Conservation (phyloP, 2,888 invertebrate genomes). For the Eumerus sabulonum region DNA sequence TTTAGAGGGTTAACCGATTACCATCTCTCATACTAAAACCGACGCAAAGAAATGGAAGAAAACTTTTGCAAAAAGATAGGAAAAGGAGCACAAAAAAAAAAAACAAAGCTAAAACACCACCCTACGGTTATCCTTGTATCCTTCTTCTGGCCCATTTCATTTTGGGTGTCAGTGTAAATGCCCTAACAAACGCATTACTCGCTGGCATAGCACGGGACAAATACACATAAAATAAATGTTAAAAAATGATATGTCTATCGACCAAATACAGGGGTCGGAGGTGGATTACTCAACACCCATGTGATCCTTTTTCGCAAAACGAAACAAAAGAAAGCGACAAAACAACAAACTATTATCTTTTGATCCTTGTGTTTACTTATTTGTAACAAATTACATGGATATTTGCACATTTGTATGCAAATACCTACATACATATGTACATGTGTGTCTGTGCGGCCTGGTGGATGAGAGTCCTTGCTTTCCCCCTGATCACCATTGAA, state of each 20-base stretch:
- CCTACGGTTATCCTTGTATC: constrained; percentile 33
- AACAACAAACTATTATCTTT: constrained; percentile 66
- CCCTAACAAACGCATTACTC: constrained; percentile 58
- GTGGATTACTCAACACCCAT: constrained; percentile 46
- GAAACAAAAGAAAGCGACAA: constrained; percentile 21
- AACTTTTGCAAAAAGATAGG: constrained; percentile 30
- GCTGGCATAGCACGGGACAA: constrained; percentile 43
- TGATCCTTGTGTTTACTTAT: constrained; percentile 69
- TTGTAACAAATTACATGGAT: constrained; percentile 69
- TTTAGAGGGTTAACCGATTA: constrained; percentile 60
- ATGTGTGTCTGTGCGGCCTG: constrained; percentile 9
- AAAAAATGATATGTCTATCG: constrained; percentile 67
- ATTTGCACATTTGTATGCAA: constrained; percentile 69
- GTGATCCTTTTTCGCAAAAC: constrained; percentile 50
- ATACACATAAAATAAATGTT: constrained; percentile 65
- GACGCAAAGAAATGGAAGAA: constrained; percentile 19
- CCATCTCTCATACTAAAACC: constrained; percentile 41
- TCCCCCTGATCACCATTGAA: constrained; percentile 15
- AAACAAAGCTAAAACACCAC: too few relatives aligned
- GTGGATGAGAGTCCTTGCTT: constrained; percentile 15
- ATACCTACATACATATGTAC: too few relatives aligned
- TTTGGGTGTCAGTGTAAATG: constrained; percentile 26
- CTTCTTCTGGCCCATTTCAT: constrained; percentile 67
- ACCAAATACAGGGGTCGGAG: constrained; percentile 9
- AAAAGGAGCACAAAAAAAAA: constrained; percentile 30